Conservation (phyloP, 2,113 vertebrate species). For the Machaerirhynchus nigripectus region DNA sequence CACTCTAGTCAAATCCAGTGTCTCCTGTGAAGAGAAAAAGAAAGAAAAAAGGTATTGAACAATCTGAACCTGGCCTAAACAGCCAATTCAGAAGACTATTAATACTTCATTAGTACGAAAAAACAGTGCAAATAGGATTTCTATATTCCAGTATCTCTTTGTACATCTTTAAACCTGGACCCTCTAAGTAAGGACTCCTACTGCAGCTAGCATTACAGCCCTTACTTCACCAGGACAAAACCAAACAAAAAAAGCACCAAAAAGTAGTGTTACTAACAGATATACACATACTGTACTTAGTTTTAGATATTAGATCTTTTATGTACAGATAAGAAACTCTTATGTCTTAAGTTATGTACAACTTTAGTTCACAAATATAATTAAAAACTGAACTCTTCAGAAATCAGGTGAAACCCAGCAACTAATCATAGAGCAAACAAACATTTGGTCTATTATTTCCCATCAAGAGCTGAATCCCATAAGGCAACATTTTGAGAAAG, state of each 20-base stretch:
- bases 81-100: neutral
- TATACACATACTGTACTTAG: neutral
- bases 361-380: neutral
- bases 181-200: neutral
- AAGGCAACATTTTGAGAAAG: neutral
- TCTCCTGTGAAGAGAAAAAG: neutral
- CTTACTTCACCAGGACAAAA: neutral
- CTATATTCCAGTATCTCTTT: neutral
- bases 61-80: neutral
- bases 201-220: neutral
- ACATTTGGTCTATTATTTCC: neutral
- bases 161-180: neutral
- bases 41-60: neutral
- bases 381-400: neutral
- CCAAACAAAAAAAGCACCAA: neutral
- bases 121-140: neutral
- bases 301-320: neutral
- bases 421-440: neutral
- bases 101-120: neutral
- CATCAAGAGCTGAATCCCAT: neutral
- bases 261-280: neutral
- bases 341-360: neutral
- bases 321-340: neutral
- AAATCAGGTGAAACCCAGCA: neutral
- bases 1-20: neutral